Conservation (phyloP, 2,888 invertebrate species). For the Hedya salicella region DNA sequence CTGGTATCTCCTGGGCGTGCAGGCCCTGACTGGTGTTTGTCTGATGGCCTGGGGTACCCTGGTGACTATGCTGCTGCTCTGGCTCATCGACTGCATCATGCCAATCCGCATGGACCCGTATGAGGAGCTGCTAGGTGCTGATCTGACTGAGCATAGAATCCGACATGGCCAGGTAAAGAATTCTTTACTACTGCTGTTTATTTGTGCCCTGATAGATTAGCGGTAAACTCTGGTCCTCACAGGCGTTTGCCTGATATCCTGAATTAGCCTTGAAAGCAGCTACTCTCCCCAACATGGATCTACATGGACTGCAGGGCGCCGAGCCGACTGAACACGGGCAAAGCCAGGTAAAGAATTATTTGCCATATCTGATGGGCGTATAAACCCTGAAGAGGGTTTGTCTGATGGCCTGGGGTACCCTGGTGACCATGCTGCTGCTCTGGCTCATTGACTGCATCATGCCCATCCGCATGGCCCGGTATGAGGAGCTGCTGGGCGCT, state of each 20-base stretch:
- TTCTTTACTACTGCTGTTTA: background rate
- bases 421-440: conserved; percentile 89
- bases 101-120: conserved; percentile 94
- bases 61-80: conserved; percentile 89
- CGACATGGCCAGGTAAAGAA: conserved; percentile 87
- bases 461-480: conserved; percentile 93
- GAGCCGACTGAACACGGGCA: too few species aligned
- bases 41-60: conserved; percentile 90
- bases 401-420: conserved; percentile 89
- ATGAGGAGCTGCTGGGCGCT: conserved; percentile 94
- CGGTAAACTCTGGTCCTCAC: conserved; percentile 77
- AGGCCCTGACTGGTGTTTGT: conserved; percentile 89
- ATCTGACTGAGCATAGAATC: conserved; percentile 94
- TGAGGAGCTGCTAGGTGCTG: conserved; percentile 95
- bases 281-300: too few species aligned
- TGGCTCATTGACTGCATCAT: conserved; percentile 92
- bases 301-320: too few species aligned
- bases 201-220: too few species aligned
- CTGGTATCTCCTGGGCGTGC: conserved; percentile 94
- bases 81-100: conserved; percentile 90
- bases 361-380: too few species aligned
- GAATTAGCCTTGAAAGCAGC: too few species aligned
- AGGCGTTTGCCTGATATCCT: conserved; percentile 87
- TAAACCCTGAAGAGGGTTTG: too few species aligned
- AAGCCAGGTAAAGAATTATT: too few species aligned